Evolutionary conservation across 2,888 invertebrate genomes (phyloP).

Genomic region (Andrena praecox): DNA sequence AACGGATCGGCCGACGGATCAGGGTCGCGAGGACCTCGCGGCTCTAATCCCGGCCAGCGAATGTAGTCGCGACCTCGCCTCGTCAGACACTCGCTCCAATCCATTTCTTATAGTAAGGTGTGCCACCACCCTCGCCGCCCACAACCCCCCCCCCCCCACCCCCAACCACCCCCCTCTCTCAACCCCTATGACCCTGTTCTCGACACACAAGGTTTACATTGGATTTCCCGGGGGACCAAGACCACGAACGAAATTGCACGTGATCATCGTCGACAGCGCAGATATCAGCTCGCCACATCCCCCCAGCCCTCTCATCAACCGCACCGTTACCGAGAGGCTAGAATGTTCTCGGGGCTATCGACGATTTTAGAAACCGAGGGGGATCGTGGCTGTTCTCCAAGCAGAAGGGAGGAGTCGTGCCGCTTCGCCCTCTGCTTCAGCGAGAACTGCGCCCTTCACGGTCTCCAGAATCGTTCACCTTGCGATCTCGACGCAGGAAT

Average conservation of each 20-base stretch:
- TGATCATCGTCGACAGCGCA: slow-evolving; percentile 42
- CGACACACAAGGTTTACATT: slow-evolving; percentile 82
- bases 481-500: neutral
- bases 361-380: too few relatives aligned
- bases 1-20: too few relatives aligned
- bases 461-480: neutral
- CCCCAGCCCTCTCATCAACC: slow-evolving; percentile 2
- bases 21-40: neutral
- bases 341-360: neutral
- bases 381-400: too few relatives aligned
- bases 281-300: slow-evolving; percentile 16
- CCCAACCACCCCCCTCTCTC: slow-evolving; percentile 25
- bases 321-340: slow-evolving; percentile 25
- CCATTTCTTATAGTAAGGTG: slow-evolving; percentile 84
- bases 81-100: slow-evolving; percentile 75
- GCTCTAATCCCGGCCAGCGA: neutral
- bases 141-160: slow-evolving; percentile 3
- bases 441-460: too few relatives aligned
- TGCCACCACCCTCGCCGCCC: slow-evolving; percentile 10
- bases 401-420: too few relatives aligned
- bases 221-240: slow-evolving; percentile 75
- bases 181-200: slow-evolving; percentile 32
- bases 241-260: slow-evolving; percentile 32
- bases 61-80: slow-evolving; percentile 32
- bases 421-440: too few relatives aligned